Conservation (phyloP, 2,113 vertebrate species). For the Sebastes fasciatus region DNA sequence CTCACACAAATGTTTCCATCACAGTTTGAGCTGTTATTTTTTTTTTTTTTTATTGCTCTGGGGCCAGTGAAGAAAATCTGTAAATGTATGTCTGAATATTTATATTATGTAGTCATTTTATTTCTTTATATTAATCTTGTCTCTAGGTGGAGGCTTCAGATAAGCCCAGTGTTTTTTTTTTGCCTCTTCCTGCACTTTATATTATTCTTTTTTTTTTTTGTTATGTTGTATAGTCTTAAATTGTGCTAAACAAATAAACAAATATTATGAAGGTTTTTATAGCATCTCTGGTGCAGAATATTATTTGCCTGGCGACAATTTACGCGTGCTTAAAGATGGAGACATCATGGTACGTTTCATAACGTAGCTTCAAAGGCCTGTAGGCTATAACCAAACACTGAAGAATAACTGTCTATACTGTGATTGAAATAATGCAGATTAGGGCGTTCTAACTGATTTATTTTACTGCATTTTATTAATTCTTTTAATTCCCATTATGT, state of each 20-base stretch:
- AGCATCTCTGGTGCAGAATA: not conserved
- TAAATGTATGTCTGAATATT: not conserved
- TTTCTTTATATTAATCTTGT: too few species aligned
- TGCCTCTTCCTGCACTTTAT: too few species aligned
- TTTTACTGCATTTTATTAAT: not conserved
- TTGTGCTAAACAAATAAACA: too few species aligned
- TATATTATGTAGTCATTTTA: too few species aligned
- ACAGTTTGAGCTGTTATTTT: not conserved
- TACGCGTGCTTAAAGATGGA: slow-evolving; percentile 63
- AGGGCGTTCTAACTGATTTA: not conserved
- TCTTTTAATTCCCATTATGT: not conserved
- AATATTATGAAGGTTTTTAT: not conserved
- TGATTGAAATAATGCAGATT: not conserved
- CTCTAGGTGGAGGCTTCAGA: too few species aligned
- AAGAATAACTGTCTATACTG: not conserved
- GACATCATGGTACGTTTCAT: not conserved
- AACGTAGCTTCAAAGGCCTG: not conserved
- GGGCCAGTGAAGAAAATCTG: not conserved
- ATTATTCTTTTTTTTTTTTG: too few species aligned
- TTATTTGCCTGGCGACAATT: not conserved
- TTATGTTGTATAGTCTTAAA: too few species aligned
- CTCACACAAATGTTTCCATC: not conserved
- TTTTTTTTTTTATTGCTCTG: not conserved
- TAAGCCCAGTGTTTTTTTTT: too few species aligned
- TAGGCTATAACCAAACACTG: not conserved